Base-by-base conservation (phyloP, 2,888 invertebrate genomes). In the Busseola fusca region DNA sequence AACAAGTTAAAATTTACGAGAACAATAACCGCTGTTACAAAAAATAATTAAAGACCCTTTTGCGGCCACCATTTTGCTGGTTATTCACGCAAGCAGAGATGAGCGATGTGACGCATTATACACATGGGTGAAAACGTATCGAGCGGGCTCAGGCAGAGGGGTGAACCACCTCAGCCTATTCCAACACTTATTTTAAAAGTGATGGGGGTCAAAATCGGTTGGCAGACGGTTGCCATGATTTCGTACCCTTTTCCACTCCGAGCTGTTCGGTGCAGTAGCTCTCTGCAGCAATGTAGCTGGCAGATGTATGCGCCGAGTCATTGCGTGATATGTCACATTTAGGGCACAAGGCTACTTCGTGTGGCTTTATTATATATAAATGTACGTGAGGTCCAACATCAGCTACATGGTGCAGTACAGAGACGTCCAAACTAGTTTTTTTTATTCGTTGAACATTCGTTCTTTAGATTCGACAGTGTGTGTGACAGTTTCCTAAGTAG, bases 51-150 rank as follows among this genome's bases (percentile, higher is more conserved):
- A 67, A 60, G 4, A 34, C 10, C 60, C 40, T 42, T 64, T 64
- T 62, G 52, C 14, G 64, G 58, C 66, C 62, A 68, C 71, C 74
- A 84, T 72, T 74, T 66, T 56, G 60, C 72, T 82, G 74, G 84
- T 84, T 84, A 88, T 84, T 85, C 80, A 83, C 77, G 78, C 81
- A 79, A 76, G 50, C 25, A 52, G 60, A 72, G 50, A 69, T 80
- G 71, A 71, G 57, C 70, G 64, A 71, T 82, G 74, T 71, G 74
- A 54, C 80, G 80, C 74, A 81, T 78, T 64, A 78, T 18, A 60
- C 78, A 59, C 82, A 66, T 71, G 83, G 59, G 45, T 74, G 80
- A 70, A 70, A 82, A 57, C 54, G 74, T 82, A 82, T 78, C 67
- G 82, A 84, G 72, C 75, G 69, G 58, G 48, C 21, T 34, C 71